These are phyloP conservation scores for Argopecten irradians DNA, from an alignment of 1,140 invertebrate species.

Conservation along the genomic window DNA sequence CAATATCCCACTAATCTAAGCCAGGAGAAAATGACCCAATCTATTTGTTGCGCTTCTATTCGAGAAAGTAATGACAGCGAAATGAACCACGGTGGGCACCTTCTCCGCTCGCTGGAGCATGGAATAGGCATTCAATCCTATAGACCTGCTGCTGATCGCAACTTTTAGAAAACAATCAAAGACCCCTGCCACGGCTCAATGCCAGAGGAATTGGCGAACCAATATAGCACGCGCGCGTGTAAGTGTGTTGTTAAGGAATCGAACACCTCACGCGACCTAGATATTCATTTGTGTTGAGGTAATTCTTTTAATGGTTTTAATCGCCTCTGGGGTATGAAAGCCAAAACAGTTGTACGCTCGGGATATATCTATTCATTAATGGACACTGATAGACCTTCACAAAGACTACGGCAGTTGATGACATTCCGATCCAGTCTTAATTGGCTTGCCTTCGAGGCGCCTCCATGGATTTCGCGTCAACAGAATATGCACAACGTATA, in stretches of 20 bases:
- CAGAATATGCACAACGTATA: neutral
- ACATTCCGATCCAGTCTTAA: neutral
- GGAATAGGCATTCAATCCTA: neutral
- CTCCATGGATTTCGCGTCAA: neutral
- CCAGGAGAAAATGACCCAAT: neutral
- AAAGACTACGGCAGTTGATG: neutral
- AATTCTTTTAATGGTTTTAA: constrained; percentile 23
- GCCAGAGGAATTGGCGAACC: neutral
- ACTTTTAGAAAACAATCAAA: neutral
- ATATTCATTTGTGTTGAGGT: constrained; percentile 8
- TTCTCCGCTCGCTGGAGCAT: neutral
- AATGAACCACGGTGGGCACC: neutral
- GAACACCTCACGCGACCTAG: neutral
- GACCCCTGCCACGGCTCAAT: neutral
- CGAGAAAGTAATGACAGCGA: neutral
- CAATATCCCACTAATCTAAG: neutral
- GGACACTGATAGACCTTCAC: constrained; percentile 7
- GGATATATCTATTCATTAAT: constrained; percentile 23
- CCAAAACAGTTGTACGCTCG: neutral
- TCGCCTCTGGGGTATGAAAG: neutral
- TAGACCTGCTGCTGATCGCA: neutral
- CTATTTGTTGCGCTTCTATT: neutral
- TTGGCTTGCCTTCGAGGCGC: neutral
- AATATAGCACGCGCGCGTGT: neutral
- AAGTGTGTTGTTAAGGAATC: neutral